These are phyloP conservation scores for Teleogryllus oceanicus DNA, from an alignment of 2,888 invertebrate species.

Conservation along the genomic window DNA sequence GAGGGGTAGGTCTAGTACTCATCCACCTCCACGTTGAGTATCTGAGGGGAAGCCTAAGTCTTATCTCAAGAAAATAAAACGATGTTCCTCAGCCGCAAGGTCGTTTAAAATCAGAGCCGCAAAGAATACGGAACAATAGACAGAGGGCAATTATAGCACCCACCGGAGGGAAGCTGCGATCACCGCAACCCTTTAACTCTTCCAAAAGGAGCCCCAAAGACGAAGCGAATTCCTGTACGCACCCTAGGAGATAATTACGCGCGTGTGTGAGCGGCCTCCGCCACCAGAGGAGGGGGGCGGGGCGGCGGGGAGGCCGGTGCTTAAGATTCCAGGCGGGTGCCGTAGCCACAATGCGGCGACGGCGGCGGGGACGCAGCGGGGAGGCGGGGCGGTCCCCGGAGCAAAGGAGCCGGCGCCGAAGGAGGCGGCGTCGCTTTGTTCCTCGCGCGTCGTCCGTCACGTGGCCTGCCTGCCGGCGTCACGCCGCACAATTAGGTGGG, in stretches of 20 bases:
- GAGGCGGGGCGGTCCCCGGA: too few relatives aligned
- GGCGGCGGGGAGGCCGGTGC: not conserved
- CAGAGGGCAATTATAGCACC: not conserved
- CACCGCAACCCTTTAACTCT: not conserved
- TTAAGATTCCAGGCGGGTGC: not conserved
- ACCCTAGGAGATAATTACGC: not conserved
- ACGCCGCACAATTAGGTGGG: slow-evolving; percentile 18
- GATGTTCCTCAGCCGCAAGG: not conserved
- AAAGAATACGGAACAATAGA: not conserved
- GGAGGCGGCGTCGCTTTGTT: not conserved
- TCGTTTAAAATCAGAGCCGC: not conserved
- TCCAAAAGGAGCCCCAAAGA: not conserved
- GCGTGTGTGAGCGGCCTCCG: not conserved
- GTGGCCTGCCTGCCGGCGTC: slow-evolving; percentile 5
- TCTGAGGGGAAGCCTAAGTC: too few relatives aligned
- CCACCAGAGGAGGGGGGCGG: not conserved
- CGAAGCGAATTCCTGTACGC: not conserved
- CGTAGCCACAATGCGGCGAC: not conserved
- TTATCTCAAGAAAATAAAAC: too few relatives aligned
- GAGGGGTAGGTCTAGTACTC: too few relatives aligned
- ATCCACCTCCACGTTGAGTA: too few relatives aligned
- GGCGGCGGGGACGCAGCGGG: not conserved
- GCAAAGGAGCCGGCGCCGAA: not conserved
- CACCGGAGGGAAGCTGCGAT: not conserved
- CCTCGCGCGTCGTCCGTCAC: not conserved